These are phyloP conservation scores for Callipepla californica DNA, from an alignment of 2,113 vertebrate species.

Conservation along the genomic window DNA sequence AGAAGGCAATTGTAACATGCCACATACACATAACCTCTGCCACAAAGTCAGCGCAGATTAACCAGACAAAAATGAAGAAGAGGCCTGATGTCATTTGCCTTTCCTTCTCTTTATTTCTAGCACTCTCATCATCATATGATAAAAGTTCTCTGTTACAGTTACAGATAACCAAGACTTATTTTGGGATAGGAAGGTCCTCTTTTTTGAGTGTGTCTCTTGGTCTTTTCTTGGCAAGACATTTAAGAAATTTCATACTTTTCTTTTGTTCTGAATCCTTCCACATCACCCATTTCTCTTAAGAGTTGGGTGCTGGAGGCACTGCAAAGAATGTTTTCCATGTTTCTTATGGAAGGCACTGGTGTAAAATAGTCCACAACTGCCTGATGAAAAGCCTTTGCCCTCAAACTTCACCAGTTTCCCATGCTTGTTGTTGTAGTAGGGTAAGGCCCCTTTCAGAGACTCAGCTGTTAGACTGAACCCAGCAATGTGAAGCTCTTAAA, in stretches of 20 bases:
- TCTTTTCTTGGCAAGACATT: neutral
- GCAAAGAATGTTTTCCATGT: neutral
- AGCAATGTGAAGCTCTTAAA: neutral
- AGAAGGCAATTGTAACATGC: neutral
- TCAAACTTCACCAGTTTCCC: neutral
- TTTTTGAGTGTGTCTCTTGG: neutral
- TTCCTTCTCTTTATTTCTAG: neutral
- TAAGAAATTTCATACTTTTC: neutral
- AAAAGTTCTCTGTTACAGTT: neutral
- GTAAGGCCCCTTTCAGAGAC: neutral
- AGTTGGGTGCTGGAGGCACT: neutral
- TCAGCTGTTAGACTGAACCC: neutral
- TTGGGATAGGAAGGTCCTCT: constrained; percentile 9
- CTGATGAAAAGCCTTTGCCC: neutral
- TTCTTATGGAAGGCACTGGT: neutral
- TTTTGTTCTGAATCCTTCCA: neutral
- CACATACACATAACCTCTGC: neutral
- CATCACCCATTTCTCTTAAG: neutral
- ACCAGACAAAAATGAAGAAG: neutral
- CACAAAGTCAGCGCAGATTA: neutral
- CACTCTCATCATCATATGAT: neutral
- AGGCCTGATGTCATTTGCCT: neutral
- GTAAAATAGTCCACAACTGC: neutral
- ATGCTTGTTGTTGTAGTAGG: neutral
- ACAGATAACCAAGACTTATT: constrained; percentile 5